Base-by-base conservation (phyloP, 2,797 vertebrate genomes). In the Manis pentadactyla region DNA sequence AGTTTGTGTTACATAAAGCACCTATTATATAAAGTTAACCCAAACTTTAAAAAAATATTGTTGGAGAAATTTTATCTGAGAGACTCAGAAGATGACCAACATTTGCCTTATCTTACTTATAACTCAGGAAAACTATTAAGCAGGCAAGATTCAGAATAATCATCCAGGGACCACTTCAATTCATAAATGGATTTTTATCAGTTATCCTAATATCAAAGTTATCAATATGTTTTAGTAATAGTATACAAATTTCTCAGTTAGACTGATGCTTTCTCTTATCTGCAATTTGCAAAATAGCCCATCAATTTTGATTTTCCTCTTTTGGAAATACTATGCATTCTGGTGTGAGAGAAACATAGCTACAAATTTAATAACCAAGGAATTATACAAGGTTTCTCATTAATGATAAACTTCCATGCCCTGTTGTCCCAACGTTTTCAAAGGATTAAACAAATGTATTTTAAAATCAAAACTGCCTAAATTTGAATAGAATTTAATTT, bases 181-280 rank as follows among this genome's bases (percentile, higher is more conserved):
- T 94, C 77, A 77, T 42, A 94, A 81, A 59, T 71, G 12, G 18
- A 82, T 77, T 83, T 93, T 75, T 63, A 34, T 82, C n/a, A 63
- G 5, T 84, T 90, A 75, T 59, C 2, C 15, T 29, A 79, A 79
- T 49, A 25, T 18, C 23, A 64, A 78, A 37, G 46, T 5, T 69
- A 71, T 64, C 49, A 63, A 11, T 85, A 69, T 42, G 8, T 42
- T 74, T 86, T 57, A 64, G 6, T 69, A 53, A 29, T 19, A 49
- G 19, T 63, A 75, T 34, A 51, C 4, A 86, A 57, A 69, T 74
- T 86, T 93, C 27, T 15, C 79, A 18, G 12, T 85, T 68, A 61
- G 17, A 31, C 2, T 39, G 25, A 63, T 69, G 29, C 5, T 55
- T 51, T 89, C 19, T 2, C 66, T 74, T 74, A 75, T 68, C 4